Conservation (phyloP, 2,113 vertebrate species). For the Carollia perspicillata region DNA sequence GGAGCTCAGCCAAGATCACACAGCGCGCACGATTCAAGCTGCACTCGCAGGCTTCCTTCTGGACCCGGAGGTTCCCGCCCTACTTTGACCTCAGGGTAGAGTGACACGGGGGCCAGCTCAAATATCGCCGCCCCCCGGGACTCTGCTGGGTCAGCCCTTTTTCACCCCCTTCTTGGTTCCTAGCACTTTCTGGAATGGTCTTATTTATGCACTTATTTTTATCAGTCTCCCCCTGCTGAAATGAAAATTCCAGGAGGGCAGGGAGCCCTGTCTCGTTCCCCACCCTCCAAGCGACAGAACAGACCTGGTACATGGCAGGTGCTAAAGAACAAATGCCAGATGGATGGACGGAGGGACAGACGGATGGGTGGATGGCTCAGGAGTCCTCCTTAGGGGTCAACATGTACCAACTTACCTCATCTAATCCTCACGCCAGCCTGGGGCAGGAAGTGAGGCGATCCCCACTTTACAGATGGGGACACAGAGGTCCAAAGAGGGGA, state of each 20-base stretch:
- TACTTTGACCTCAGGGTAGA: neutral
- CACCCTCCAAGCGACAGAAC: neutral
- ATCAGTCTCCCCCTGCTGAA: neutral
- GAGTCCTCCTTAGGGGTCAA: neutral
- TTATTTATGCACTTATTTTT: neutral
- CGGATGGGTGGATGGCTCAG: neutral
- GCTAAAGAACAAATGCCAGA: neutral
- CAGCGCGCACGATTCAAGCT: neutral
- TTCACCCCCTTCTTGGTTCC: neutral
- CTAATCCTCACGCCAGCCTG: neutral
- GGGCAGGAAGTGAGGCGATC: neutral
- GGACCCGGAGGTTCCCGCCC: neutral
- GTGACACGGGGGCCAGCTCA: neutral
- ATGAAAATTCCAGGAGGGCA: neutral
- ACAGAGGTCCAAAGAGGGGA: neutral
- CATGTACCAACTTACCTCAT: neutral
- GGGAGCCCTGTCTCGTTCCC: neutral
- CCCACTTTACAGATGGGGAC: neutral
- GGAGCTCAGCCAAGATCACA: neutral
- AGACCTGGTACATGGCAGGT: neutral
- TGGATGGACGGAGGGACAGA: neutral
- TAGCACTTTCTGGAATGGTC: neutral
- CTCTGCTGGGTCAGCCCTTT: neutral
- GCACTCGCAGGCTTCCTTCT: neutral
- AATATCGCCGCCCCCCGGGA: neutral